Percentiles rank a stretch among this genome's conserved stretches.
Evolutionary conservation across 1,140 invertebrate species (phyloP).

Genomic region (Bombus cullumanus): DNA sequence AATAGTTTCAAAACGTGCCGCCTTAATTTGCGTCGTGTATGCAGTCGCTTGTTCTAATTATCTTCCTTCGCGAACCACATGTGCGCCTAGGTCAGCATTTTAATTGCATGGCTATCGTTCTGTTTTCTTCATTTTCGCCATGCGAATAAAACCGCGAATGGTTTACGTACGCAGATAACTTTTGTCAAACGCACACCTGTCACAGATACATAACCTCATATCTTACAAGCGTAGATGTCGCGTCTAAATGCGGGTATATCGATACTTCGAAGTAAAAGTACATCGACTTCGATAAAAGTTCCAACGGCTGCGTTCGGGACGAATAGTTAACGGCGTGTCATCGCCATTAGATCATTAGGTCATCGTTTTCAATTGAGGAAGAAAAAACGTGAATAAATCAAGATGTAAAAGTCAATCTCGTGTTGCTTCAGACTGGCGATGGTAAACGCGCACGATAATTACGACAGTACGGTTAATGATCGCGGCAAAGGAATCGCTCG

Average conservation of each 20-base stretch:
- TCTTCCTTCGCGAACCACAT: conserved; percentile 28
- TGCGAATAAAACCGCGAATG: conserved; percentile 32
- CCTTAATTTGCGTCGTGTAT: conserved; percentile 6
- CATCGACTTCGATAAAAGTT: not conserved
- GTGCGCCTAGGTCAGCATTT: conserved; percentile 48
- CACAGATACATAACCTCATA: not conserved
- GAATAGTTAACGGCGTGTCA: too few species aligned
- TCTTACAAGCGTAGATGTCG: not conserved
- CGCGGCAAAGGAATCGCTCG: conserved; percentile 8
- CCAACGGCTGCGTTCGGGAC: not conserved
- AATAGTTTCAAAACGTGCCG: not conserved
- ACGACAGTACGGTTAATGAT: conserved; percentile 31
- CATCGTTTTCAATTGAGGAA: not conserved
- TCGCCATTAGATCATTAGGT: not conserved
- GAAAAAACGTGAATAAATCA: not conserved
- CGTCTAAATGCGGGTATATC: not conserved
- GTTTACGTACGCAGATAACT: not conserved
- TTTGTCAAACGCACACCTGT: not conserved
- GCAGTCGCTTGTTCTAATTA: conserved; percentile 29
- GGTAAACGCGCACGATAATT: conserved; percentile 31
- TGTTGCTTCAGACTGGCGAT: not conserved
- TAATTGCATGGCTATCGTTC: conserved; percentile 47
- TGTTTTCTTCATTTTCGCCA: conserved; percentile 39
- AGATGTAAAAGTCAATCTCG: not conserved
- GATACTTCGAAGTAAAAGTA: too few species aligned